These are phyloP conservation scores for Stenurella melanura DNA, from an alignment of 2,888 invertebrate species.

Conservation along the genomic window DNA sequence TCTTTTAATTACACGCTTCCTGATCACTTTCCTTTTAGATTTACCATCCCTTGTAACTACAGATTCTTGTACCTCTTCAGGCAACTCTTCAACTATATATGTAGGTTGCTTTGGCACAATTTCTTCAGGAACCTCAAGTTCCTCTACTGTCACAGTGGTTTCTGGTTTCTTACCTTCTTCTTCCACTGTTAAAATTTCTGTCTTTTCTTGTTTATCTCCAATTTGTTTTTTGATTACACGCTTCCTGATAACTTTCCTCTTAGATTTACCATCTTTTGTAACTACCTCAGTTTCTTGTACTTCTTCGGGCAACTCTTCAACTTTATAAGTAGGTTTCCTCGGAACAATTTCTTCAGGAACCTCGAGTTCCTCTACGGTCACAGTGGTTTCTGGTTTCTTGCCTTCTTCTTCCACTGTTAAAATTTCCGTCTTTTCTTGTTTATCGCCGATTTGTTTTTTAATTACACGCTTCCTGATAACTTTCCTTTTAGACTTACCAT, in stretches of 20 bases:
- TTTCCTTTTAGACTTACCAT: slow-evolving; percentile 64
- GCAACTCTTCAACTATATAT: slow-evolving; percentile 55
- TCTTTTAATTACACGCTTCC: slow-evolving; percentile 72
- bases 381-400: slow-evolving; percentile 59
- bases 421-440: slow-evolving; percentile 65
- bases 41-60: slow-evolving; percentile 58
- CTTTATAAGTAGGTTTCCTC: slow-evolving; percentile 46
- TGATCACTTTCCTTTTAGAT: slow-evolving; percentile 62
- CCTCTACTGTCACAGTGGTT: slow-evolving; percentile 70
- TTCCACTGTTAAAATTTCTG: slow-evolving; percentile 65
- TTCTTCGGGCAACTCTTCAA: slow-evolving; percentile 62
- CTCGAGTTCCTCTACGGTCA: slow-evolving; percentile 62
- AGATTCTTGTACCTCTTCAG: slow-evolving; percentile 61
- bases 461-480: slow-evolving; percentile 60
- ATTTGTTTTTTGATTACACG: slow-evolving; percentile 62
- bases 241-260: slow-evolving; percentile 65
- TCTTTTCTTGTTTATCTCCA: slow-evolving; percentile 62
- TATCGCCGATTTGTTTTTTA: slow-evolving; percentile 59
- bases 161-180: slow-evolving; percentile 69
- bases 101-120: slow-evolving; percentile 48
- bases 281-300: slow-evolving; percentile 67
- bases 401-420: slow-evolving; percentile 62
- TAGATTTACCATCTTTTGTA: slow-evolving; percentile 67
- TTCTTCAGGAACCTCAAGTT: slow-evolving; percentile 63
- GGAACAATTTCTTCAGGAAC: slow-evolving; percentile 60